These are phyloP conservation scores for Harpagus bidentatus DNA, from an alignment of 2,113 vertebrate genomes.

Conservation along the genomic window DNA sequence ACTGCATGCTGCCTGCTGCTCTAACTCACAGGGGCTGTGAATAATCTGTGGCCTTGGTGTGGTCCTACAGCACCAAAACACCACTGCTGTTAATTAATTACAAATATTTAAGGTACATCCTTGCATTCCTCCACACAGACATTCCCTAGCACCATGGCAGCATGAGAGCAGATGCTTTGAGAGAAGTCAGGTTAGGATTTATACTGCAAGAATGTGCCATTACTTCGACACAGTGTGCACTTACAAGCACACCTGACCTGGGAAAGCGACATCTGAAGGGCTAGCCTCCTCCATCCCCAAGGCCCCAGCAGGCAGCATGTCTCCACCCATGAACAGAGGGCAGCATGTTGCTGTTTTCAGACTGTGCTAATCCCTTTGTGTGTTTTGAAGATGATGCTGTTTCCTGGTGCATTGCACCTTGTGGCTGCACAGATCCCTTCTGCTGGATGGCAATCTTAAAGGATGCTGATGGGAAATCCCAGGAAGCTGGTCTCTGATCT, in stretches of 20 bases:
- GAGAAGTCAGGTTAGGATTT: not conserved
- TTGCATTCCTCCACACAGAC: not conserved
- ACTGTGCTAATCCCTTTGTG: not conserved
- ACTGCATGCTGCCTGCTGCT: not conserved
- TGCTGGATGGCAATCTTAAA: not conserved
- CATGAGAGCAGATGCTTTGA: not conserved
- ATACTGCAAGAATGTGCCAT: not conserved
- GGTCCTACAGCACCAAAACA: not conserved
- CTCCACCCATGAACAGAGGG: not conserved
- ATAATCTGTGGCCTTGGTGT: not conserved
- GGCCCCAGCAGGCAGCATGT: not conserved
- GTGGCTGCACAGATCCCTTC: not conserved
- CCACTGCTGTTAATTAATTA: not conserved
- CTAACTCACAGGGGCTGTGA: not conserved
- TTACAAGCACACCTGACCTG: not conserved
- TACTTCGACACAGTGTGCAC: accelerated
- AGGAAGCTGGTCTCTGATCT: slow-evolving; percentile 16
- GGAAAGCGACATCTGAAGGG: not conserved
- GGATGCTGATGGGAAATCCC: not conserved
- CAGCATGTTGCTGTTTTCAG: not conserved
- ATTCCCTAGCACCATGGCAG: not conserved
- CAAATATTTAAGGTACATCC: not conserved
- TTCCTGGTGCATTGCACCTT: not conserved
- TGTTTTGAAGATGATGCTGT: not conserved
- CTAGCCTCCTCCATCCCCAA: not conserved